Base-by-base conservation (phyloP, 2,888 invertebrate genomes). In the Siphonodentalium dalli region DNA sequence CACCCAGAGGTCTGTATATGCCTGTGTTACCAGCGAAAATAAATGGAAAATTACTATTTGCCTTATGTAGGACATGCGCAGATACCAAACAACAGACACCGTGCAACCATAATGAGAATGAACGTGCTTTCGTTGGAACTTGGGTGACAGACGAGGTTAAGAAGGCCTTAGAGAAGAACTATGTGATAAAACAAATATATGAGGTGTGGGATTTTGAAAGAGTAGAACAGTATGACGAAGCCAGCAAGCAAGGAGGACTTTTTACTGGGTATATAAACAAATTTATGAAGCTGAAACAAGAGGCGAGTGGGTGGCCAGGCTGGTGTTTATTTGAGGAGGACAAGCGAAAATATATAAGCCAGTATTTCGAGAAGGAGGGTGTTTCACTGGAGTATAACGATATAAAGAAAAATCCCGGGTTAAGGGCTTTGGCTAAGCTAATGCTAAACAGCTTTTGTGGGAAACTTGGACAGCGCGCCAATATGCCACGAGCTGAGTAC, bases 161-260 rank as follows among this genome's bases (percentile, higher is more conserved):
- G 33, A 68, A 65, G 54, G 79, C 78, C 5, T 20, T 77, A 0
- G 28, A 54, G 41, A 50, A 50, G 15, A 74, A 73, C 0, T 81
- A 79, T 46, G 55, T 55, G 39, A 58, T 78, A n/a, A 5, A 71
- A 1, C 50, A 74, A 15, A 60, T 75, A 8, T 54, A 58, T 27
- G 75, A 76, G 55, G 66, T 77, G 15, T 78, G 75, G 70, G 63
- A 75, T 39, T 78, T 74, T 37, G 29, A 67, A 37, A 50, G 62
- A 3, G 47, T 39, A 3, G 29, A 20, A 9, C 28, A 35, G 31
- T 61, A 55, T 31, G 46, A 46, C 3, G 18, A 18, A 2, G 23
- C 27, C 11, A 29, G 28, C 20, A 24, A 38, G 15, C 31, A 31
- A 24, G 51, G 50, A 8, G 64, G 62, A 2, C 27, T 79, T 7